Evolutionary conservation across 2,113 vertebrate genomes (phyloP).

Genomic region (Raja brachyura): DNA sequence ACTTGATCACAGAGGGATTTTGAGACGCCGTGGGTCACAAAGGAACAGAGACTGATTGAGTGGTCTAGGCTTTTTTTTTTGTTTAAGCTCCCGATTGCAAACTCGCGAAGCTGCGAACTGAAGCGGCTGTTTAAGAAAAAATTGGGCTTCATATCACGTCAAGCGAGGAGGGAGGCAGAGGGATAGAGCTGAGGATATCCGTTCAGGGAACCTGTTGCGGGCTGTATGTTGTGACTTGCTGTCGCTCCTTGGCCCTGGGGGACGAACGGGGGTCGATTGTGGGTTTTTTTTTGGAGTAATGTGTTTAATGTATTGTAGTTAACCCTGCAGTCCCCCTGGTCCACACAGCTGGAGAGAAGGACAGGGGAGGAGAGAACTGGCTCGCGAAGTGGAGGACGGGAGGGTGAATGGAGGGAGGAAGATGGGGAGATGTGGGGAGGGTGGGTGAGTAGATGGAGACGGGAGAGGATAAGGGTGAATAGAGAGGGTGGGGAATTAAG

Average conservation of each 20-base stretch:
- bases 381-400: not conserved
- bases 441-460: not conserved
- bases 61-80: too few relatives aligned
- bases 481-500: too few relatives aligned
- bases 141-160: not conserved
- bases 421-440: not conserved
- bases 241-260: not conserved
- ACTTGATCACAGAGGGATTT: not conserved
- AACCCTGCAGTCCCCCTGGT: too few relatives aligned
- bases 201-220: not conserved
- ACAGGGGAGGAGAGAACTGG: too few relatives aligned
- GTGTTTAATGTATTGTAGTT: too few relatives aligned
- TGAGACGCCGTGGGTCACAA: not conserved
- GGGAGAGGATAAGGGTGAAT: too few relatives aligned
- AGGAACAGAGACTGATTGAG: constrained; percentile 3
- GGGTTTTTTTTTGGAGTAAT: too few relatives aligned
- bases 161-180: not conserved
- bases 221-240: not conserved
- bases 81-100: not conserved
- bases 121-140: not conserved
- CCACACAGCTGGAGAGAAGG: not conserved
- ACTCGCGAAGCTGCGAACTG: not conserved
- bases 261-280: too few relatives aligned
- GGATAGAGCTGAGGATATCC: not conserved
- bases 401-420: not conserved